Conservation (phyloP, 2,888 invertebrate genomes). For the Esperia sulphurella region DNA sequence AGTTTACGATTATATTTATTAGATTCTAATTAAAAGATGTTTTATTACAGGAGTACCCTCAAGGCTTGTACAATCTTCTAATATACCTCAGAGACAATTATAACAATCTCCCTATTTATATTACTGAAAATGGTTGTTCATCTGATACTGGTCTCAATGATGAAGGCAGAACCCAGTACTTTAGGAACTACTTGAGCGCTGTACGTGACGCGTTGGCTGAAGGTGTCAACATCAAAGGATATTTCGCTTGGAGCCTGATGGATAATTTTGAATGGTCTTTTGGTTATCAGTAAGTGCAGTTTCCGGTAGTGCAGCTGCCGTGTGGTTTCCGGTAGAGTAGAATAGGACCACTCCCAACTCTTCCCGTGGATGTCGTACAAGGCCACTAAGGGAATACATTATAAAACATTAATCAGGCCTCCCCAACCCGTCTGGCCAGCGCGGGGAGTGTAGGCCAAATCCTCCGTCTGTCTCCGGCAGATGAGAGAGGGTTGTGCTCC, state of each 20-base stretch:
- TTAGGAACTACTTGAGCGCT: conserved; percentile 46
- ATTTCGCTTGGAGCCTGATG: conserved; percentile 78
- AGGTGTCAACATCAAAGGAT: conserved; percentile 58
- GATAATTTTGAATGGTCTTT: conserved; percentile 80
- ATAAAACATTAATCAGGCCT: no score
- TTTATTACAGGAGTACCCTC: conserved; percentile 21
- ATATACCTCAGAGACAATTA: conserved; percentile 22
- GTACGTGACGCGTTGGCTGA: conserved; percentile 51
- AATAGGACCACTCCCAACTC: no score
- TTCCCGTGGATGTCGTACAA: no score
- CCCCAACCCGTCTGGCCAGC: no score
- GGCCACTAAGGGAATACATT: no score
- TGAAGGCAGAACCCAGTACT: conserved; percentile 40
- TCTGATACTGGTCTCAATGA: conserved; percentile 53
- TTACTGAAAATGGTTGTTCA: conserved; percentile 75
- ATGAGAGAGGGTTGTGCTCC: no score
- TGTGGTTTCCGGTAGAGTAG: no score
- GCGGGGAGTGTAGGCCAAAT: no score
- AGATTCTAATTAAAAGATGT: no score
- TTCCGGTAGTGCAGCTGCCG: no score
- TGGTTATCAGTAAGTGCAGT: conserved; percentile 64
- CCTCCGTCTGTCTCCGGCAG: no score
- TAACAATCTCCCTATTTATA: conserved; percentile 23
- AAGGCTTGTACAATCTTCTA: conserved; percentile 23
- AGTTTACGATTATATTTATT: no score